Evolutionary conservation across 2,888 invertebrate species (phyloP), one percentile per base, ranked within the genome.

Genomic region (Zygaena filipendulae): DNA sequence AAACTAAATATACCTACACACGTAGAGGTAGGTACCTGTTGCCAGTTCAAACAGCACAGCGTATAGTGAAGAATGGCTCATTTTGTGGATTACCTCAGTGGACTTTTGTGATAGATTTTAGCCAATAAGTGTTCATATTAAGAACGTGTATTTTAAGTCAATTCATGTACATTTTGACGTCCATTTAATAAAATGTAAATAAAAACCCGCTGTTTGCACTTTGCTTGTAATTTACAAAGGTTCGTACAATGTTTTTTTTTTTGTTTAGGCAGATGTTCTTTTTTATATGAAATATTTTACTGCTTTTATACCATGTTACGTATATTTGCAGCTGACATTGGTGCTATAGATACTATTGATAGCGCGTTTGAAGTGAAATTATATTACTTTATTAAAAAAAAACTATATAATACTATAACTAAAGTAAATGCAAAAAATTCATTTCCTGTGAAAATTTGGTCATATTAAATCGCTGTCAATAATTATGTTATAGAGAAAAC

Each of bases 41-140:
- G n/a, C n/a, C n/a, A n/a, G n/a, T n/a, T n/a, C n/a, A n/a, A n/a
- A n/a, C n/a, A n/a, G n/a, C n/a, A n/a, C n/a, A n/a, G n/a, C n/a
- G n/a, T n/a, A n/a, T n/a, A n/a, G n/a, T n/a, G n/a, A n/a, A n/a
- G n/a, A n/a, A n/a, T n/a, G n/a, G n/a, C n/a, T 63, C 57, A 59
- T 61, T 62, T 54, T 68, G 61, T 68, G 52, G 61, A 70, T 66
- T 71, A 77, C 75, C 75, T 77, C 77, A 72, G 67, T 67, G 70
- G 62, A 68, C 66, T 69, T 68, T 67, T 77, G 75, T 77, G 74
- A 75, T 77, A 75, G 71, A 63, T 69, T n/a, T 67, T 77, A 77
- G 75, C 75, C 75, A 60, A 59, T 79, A 77, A 74, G 77, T 79
- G 77, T 79, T 77, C 77, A 75, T 61, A 62, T 59, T 66, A 69